A percentile compares a stretch with the other conserved stretches of the same genome.
phyloP scores from a whole-genome alignment of 2,888 invertebrate species.

The Alloscopus bannaensis region DNA sequence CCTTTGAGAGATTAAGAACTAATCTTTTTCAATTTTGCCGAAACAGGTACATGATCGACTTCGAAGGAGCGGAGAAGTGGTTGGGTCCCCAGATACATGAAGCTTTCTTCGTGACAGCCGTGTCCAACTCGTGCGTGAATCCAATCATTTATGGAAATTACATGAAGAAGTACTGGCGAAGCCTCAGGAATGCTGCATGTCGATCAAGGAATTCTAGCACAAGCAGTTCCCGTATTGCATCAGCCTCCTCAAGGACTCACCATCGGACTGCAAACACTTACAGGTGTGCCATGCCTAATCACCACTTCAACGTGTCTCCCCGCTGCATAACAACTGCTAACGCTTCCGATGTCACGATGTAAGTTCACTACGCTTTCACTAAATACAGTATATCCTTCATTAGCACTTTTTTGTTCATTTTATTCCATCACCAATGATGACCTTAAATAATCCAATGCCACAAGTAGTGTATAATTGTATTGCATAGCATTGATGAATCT shows the following conservation, averaged over 20 bases:
- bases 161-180: conserved; percentile 75
- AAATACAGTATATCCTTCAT: too few relatives aligned
- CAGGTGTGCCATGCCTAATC: conserved; percentile 22
- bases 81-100: conserved; percentile 82
- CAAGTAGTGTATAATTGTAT: too few relatives aligned
- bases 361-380: conserved; percentile 4
- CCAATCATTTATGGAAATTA: conserved; percentile 87
- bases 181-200: conserved; percentile 35
- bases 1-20: not conserved
- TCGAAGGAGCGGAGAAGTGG: conserved; percentile 79
- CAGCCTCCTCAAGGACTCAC: not conserved
- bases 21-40: not conserved
- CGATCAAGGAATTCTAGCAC: conserved; percentile 23
- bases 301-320: conserved; percentile 20
- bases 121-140: conserved; percentile 86
- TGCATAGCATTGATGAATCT: too few relatives aligned
- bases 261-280: conserved; percentile 2
- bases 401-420: too few relatives aligned
- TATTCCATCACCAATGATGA: too few relatives aligned
- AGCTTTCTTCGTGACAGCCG: conserved; percentile 86
- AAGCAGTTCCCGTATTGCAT: conserved; percentile 20
- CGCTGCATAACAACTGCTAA: not conserved
- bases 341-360: conserved; percentile 31
- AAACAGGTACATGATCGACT: conserved; percentile 85
- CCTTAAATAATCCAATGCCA: too few relatives aligned